Conservation (phyloP, 1,140 invertebrate genomes). For the Drosophila grimshawi region DNA sequence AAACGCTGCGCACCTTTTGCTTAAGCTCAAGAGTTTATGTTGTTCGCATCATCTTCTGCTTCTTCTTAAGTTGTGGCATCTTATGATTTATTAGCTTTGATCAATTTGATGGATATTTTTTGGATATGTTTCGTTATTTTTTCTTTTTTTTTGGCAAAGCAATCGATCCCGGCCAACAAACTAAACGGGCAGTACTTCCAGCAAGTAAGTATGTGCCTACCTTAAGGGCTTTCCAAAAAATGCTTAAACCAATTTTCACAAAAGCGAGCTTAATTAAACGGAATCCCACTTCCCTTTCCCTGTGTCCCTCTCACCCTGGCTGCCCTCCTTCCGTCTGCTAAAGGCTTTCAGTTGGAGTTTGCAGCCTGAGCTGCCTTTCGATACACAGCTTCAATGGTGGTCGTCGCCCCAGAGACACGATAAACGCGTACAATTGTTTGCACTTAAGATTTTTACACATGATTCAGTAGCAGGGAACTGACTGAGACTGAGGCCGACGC, state of each 20-base stretch:
- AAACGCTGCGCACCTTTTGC: constrained; percentile 56
- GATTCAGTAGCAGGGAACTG: constrained; percentile 75
- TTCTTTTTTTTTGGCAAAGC: constrained; percentile 61
- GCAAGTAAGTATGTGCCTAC: constrained; percentile 40
- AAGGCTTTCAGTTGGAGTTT: background rate
- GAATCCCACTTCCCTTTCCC: constrained; percentile 52
- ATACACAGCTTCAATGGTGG: constrained; percentile 73
- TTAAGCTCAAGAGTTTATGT: constrained; percentile 10
- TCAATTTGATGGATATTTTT: constrained; percentile 78
- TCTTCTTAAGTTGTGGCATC: constrained; percentile 57
- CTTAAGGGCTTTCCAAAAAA: constrained; percentile 78
- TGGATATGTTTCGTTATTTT: background rate
- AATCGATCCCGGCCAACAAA: constrained; percentile 25
- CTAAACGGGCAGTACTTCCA: constrained; percentile 2
- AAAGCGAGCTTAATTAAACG: constrained; percentile 79
- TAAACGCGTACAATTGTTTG: constrained; percentile 84
- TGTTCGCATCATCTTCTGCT: constrained; percentile 17
- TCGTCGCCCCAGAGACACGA: constrained; percentile 81
- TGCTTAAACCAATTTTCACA: constrained; percentile 78
- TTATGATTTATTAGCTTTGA: constrained; percentile 81
- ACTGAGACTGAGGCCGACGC: too few relatives aligned
- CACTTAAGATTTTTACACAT: constrained; percentile 84
- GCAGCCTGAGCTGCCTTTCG: background rate
- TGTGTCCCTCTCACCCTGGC: constrained; percentile 14
- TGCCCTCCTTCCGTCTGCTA: constrained; percentile 27